Evolutionary conservation across 2,113 vertebrate species (phyloP).

Genomic region (Oplegnathus fasciatus): DNA sequence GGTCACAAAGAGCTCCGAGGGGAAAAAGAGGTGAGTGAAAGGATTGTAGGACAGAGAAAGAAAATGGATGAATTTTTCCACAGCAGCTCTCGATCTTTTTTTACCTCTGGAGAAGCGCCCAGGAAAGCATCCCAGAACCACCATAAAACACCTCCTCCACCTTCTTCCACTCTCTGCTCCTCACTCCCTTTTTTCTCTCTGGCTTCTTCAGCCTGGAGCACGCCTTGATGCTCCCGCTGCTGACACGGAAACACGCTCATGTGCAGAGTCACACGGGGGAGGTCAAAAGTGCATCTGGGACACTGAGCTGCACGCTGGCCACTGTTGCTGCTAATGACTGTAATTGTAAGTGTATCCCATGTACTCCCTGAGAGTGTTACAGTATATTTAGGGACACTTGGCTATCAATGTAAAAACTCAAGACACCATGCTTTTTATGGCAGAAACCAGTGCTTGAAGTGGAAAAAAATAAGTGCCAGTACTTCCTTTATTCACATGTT

Average conservation of each 20-base stretch:
- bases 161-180: slow-evolving; percentile 59
- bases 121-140: slow-evolving; percentile 77
- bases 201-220: slow-evolving; percentile 49
- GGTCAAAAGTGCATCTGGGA: slow-evolving; percentile 16
- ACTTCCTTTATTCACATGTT: no score
- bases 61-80: slow-evolving; percentile 1
- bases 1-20: slow-evolving; percentile 11
- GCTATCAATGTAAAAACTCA: no score
- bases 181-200: slow-evolving; percentile 40
- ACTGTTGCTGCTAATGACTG: not conserved
- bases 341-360: no score
- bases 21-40: not conserved
- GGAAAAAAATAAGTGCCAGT: no score
- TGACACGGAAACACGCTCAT: slow-evolving; percentile 70
- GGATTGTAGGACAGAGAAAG: not conserved
- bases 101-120: slow-evolving; percentile 76
- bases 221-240: slow-evolving; percentile 52
- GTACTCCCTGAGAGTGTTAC: not conserved
- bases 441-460: no score
- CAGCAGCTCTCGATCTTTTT: slow-evolving; percentile 14
- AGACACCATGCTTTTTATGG: no score
- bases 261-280: slow-evolving; percentile 32
- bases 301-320: not conserved
- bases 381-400: no score
- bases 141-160: slow-evolving; percentile 60